phyloP scores from a whole-genome alignment of 2,797 vertebrate genomes.

The Anguilla marmorata region DNA sequence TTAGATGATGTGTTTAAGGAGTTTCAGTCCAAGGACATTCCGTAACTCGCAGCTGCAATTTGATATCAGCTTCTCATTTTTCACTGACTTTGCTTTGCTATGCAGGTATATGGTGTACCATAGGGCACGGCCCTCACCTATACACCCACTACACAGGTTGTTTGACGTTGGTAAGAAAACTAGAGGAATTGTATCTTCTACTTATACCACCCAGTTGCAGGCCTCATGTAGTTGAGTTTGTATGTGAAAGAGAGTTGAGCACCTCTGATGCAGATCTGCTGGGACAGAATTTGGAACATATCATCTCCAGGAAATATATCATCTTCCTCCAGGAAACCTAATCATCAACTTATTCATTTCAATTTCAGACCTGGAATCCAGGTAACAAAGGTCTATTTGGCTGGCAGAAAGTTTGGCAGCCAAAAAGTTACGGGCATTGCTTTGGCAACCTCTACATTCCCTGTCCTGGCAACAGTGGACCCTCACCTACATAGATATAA shows the following conservation, averaged over 20 bases:
- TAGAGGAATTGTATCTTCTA: background rate
- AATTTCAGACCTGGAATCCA: background rate
- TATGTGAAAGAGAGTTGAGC: background rate
- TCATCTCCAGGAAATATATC: too few species aligned
- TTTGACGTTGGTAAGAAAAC: background rate
- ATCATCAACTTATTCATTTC: background rate
- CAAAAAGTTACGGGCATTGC: conserved; percentile 10
- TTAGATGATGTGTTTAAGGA: background rate
- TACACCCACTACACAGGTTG: background rate
- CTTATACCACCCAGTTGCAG: background rate
- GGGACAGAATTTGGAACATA: background rate
- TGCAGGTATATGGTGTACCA: background rate
- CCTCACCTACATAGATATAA: conserved; percentile 14
- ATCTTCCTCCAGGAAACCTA: background rate
- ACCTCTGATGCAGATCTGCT: background rate
- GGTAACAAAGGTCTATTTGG: background rate
- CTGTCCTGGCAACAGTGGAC: background rate
- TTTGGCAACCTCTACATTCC: background rate
- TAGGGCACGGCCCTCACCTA: background rate
- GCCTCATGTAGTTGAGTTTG: background rate
- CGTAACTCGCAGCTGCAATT: background rate
- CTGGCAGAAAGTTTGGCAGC: conserved; percentile 20
- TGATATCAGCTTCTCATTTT: background rate
- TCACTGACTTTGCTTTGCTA: background rate
- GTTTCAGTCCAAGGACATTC: background rate